Evolutionary conservation across 2,113 vertebrate genomes (phyloP).

Genomic region (Naja naja): DNA sequence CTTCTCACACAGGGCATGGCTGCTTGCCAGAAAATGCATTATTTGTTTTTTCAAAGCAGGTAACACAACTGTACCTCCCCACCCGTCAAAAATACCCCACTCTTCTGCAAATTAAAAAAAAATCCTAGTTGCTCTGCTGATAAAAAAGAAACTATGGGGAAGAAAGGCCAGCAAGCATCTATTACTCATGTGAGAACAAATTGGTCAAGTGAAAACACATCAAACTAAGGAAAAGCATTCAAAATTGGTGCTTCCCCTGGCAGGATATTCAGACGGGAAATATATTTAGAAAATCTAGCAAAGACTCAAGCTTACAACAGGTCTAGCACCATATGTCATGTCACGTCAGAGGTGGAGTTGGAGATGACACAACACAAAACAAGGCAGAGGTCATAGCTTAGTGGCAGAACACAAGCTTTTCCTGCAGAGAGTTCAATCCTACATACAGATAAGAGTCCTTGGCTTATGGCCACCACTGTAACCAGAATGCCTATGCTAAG

Average conservation of each 20-base stretch:
- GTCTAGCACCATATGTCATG: background rate
- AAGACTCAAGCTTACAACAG: background rate
- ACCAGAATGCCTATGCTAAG: background rate
- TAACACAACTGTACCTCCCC: background rate
- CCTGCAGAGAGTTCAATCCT: background rate
- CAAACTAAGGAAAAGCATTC: background rate
- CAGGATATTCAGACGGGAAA: background rate
- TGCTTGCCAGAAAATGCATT: background rate
- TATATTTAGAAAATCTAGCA: background rate
- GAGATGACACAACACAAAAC: too few species aligned
- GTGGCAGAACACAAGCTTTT: background rate
- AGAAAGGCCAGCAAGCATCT: background rate
- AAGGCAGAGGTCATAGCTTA: background rate
- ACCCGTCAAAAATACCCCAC: background rate
- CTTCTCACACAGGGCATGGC: background rate
- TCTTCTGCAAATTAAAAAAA: background rate
- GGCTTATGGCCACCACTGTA: background rate
- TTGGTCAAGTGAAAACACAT: background rate
- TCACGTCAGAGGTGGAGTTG: background rate
- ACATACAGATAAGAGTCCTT: background rate
- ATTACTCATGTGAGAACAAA: background rate
- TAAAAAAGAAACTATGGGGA: background rate
- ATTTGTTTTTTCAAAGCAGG: background rate
- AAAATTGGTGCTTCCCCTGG: background rate
- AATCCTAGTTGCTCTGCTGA: background rate